phyloP scores from a whole-genome alignment of 1,140 invertebrate species.

The Diachasmimorpha longicaudata region DNA sequence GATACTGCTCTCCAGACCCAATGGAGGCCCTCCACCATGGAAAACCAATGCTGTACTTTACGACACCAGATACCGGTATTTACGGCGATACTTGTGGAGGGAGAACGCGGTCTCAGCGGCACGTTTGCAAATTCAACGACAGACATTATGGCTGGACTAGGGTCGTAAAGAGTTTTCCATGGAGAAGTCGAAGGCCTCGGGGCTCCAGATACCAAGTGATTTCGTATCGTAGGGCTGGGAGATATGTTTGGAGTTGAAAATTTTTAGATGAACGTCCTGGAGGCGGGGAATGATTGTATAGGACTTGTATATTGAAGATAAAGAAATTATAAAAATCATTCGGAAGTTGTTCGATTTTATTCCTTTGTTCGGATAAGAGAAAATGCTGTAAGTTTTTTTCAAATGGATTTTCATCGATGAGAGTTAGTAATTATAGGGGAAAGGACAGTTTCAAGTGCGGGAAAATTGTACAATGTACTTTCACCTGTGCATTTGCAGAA shows the following conservation, averaged over 20 bases:
- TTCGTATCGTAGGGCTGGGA: background rate
- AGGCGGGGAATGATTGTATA: too few relatives aligned
- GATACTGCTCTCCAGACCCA: background rate
- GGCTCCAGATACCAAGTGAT: conserved; percentile 16
- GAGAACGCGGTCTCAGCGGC: conserved; percentile 27
- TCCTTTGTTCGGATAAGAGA: too few relatives aligned
- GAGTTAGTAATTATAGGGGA: too few relatives aligned
- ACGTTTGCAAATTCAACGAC: conserved; percentile 34
- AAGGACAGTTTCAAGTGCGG: background rate
- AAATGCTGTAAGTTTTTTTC: too few relatives aligned
- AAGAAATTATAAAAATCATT: too few relatives aligned
- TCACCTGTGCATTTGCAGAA: conserved; percentile 42
- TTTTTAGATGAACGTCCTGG: too few relatives aligned
- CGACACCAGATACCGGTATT: conserved; percentile 48
- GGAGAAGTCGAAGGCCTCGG: conserved; percentile 9
- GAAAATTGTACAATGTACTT: conserved; percentile 23
- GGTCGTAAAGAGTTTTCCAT: conserved; percentile 34
- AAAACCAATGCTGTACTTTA: conserved; percentile 50
- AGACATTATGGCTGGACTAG: conserved; percentile 27
- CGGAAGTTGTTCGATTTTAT: too few relatives aligned
- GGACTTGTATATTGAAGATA: too few relatives aligned
- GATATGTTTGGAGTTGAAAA: background rate
- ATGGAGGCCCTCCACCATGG: conserved; percentile 15
- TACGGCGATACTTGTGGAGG: conserved; percentile 29
- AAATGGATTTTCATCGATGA: too few relatives aligned